Evolutionary conservation across 64 coral and sea anemone genomes (phyloP).

Genomic region (Dendrophyllia cribrosa): DNA sequence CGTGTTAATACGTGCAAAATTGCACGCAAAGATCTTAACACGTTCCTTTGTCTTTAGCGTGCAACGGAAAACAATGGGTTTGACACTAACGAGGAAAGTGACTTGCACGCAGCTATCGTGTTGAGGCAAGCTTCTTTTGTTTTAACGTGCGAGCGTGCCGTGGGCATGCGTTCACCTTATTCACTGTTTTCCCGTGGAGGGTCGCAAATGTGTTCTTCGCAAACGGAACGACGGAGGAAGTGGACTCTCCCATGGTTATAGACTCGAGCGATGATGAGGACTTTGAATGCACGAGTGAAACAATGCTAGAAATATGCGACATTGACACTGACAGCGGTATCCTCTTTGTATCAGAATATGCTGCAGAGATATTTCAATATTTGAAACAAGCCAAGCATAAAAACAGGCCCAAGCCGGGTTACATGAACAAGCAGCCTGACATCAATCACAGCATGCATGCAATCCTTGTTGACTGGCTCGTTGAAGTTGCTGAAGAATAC

Average conservation of each 20-base stretch:
- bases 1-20: no score
- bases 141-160: no score
- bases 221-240: conserved; percentile 45
- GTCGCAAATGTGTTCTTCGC: conserved; percentile 81
- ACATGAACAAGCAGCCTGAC: conserved; percentile 97
- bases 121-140: no score
- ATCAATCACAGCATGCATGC: conserved; percentile 96
- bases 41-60: no score
- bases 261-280: conserved; percentile 84
- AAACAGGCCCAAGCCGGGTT: conserved; percentile 82
- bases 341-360: conserved; percentile 87
- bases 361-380: conserved; percentile 85
- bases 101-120: no score
- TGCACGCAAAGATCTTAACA: no score
- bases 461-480: conserved; percentile 97
- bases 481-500: conserved; percentile 99
- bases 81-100: no score
- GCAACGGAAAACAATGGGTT: no score
- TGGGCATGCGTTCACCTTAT: no score
- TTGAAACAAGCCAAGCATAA: conserved; percentile 85
- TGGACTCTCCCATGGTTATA: conserved; percentile 88
- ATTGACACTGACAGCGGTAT: conserved; percentile 73
- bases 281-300: conserved; percentile 48
- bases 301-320: conserved; percentile 57
- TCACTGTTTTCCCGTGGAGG: no score